phyloP scores from a whole-genome alignment of 2,888 invertebrate species.

The Plagiodera versicolora region DNA sequence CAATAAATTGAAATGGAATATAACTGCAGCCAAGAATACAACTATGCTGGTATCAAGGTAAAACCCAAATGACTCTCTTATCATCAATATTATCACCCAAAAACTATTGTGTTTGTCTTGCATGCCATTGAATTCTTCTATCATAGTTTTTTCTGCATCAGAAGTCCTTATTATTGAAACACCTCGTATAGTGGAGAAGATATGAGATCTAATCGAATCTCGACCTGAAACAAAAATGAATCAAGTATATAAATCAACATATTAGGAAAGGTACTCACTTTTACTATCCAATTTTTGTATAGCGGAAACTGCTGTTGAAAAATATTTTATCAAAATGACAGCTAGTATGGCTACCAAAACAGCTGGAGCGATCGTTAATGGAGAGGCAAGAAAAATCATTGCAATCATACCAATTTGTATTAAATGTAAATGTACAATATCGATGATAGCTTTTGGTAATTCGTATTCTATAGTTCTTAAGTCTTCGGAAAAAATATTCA shows the following conservation, averaged over 20 bases:
- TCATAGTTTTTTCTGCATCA: slow-evolving; percentile 70
- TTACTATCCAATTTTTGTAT: slow-evolving; percentile 66
- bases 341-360: slow-evolving; percentile 65
- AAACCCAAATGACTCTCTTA: slow-evolving; percentile 66
- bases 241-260: slow-evolving; percentile 1
- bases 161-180: slow-evolving; percentile 85
- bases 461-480: slow-evolving; percentile 77
- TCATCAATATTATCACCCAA: slow-evolving; percentile 63
- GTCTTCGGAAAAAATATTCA: slow-evolving; percentile 85
- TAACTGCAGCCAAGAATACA: slow-evolving; percentile 62
- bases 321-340: slow-evolving; percentile 65
- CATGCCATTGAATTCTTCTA: slow-evolving; percentile 72
- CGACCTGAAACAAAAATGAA: slow-evolving; percentile 55
- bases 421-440: slow-evolving; percentile 67
- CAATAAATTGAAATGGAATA: slow-evolving; percentile 66
- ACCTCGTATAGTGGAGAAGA: slow-evolving; percentile 82
- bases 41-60: slow-evolving; percentile 67
- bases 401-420: slow-evolving; percentile 71
- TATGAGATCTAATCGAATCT: slow-evolving; percentile 90
- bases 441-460: slow-evolving; percentile 67
- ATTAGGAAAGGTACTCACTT: slow-evolving; percentile 46
- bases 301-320: slow-evolving; percentile 71
- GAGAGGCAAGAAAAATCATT: slow-evolving; percentile 71
- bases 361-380: slow-evolving; percentile 67
- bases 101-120: slow-evolving; percentile 71